A percentile compares a stretch with the other conserved stretches of the same genome.
Conservation (phyloP, 2,888 invertebrate genomes). For the Trimorus sp. region DNA sequence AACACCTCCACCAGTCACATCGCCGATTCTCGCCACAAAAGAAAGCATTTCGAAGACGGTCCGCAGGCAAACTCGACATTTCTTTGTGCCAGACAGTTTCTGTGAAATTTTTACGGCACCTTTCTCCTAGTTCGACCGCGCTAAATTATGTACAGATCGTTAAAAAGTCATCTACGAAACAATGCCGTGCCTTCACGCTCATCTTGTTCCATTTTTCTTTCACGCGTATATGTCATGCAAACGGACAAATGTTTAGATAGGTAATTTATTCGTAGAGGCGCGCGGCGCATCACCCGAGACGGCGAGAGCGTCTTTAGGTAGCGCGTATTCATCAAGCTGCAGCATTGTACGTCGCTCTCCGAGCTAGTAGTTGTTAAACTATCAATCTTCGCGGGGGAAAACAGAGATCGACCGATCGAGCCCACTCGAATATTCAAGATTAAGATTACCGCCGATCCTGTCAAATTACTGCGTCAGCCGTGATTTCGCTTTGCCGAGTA, state of each 20-base stretch:
- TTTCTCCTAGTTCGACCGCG: no score
- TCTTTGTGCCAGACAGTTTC: no score
- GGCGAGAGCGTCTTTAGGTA: constrained; percentile 21
- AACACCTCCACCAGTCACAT: neutral
- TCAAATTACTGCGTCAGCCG: neutral
- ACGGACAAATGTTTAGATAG: neutral
- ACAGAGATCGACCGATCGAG: constrained; percentile 21
- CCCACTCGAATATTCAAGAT: constrained; percentile 28
- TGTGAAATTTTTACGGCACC: neutral
- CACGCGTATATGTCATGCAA: no score
- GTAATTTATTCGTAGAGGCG: constrained; percentile 32
- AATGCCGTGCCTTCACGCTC: no score
- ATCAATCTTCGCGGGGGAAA: constrained; percentile 46
- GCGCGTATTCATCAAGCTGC: constrained; percentile 32
- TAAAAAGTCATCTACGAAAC: no score
- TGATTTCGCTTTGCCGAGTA: no score
- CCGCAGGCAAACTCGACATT: no score
- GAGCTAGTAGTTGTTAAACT: constrained; percentile 37
- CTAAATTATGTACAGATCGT: no score
- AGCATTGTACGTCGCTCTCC: constrained; percentile 29
- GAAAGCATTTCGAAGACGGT: no score
- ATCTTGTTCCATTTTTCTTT: no score
- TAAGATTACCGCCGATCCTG: constrained; percentile 26
- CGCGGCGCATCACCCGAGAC: constrained; percentile 14
- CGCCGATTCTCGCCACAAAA: no score